Conservation (phyloP, 2,113 vertebrate genomes). For the Butorides virescens region DNA sequence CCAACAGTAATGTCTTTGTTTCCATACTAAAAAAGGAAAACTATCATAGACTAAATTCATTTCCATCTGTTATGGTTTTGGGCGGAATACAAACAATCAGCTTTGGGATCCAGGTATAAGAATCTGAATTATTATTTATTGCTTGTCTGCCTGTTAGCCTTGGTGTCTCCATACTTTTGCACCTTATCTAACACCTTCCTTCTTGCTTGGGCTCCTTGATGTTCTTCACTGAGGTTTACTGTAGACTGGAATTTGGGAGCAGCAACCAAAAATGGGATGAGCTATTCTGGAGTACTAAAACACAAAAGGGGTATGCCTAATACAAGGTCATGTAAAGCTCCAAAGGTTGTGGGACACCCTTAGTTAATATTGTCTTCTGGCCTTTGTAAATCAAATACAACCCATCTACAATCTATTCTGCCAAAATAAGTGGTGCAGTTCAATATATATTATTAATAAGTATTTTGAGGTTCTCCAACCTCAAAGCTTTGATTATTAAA, state of each 20-base stretch:
- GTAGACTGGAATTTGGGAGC: not conserved
- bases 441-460: not conserved
- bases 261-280: not conserved
- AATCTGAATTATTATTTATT: not conserved
- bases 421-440: not conserved
- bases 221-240: not conserved
- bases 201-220: not conserved
- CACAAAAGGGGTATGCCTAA: not conserved
- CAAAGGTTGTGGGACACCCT: not conserved
- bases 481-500: not conserved
- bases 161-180: not conserved
- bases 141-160: not conserved
- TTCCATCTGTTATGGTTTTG: not conserved
- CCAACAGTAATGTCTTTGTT: not conserved
- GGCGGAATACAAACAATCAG: not conserved
- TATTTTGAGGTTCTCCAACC: not conserved
- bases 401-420: not conserved
- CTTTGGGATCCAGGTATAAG: not conserved
- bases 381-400: not conserved
- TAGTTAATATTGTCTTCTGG: not conserved
- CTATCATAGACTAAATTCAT: not conserved
- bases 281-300: not conserved
- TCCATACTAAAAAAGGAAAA: not conserved
- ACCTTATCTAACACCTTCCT: not conserved
- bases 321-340: not conserved